phyloP scores from a whole-genome alignment of 1,140 invertebrate species.

The Telenomus remus region DNA sequence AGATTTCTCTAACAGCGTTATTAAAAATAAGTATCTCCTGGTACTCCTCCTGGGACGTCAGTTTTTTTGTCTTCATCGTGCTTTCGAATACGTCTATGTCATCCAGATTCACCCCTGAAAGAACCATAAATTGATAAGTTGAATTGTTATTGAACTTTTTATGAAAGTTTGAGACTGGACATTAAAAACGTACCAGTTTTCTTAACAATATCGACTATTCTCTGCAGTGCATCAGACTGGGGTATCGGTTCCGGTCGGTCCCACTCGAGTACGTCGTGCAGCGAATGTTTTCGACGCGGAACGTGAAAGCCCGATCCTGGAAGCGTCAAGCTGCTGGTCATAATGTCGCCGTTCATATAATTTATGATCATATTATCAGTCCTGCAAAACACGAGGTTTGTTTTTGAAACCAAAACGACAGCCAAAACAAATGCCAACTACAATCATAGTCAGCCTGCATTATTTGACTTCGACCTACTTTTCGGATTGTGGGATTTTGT shows the following conservation, averaged over 20 bases:
- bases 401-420: neutral
- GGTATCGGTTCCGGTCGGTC: constrained; percentile 78
- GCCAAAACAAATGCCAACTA: neutral
- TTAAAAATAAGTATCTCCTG: constrained; percentile 93
- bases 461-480: constrained; percentile 64
- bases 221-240: constrained; percentile 83
- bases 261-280: constrained; percentile 84
- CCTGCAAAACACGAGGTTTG: constrained; percentile 70
- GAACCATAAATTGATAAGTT: constrained; percentile 1
- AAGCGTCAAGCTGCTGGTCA: constrained; percentile 77
- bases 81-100: constrained; percentile 78
- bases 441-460: neutral
- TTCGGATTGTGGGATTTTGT: constrained; percentile 77
- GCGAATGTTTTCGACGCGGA: constrained; percentile 82
- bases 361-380: constrained; percentile 76
- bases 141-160: neutral
- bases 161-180: constrained; percentile 4
- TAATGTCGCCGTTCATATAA: constrained; percentile 75
- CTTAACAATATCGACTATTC: constrained; percentile 86
- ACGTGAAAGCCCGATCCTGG: constrained; percentile 74
- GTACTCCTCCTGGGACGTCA: constrained; percentile 84
- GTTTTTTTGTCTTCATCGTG: constrained; percentile 75
- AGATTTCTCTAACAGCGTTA: constrained; percentile 93
- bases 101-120: constrained; percentile 78
- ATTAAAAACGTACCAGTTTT: constrained; percentile 78